Conservation (phyloP, 92 coral and sea anemone genomes). For the Pocillopora grandis region DNA sequence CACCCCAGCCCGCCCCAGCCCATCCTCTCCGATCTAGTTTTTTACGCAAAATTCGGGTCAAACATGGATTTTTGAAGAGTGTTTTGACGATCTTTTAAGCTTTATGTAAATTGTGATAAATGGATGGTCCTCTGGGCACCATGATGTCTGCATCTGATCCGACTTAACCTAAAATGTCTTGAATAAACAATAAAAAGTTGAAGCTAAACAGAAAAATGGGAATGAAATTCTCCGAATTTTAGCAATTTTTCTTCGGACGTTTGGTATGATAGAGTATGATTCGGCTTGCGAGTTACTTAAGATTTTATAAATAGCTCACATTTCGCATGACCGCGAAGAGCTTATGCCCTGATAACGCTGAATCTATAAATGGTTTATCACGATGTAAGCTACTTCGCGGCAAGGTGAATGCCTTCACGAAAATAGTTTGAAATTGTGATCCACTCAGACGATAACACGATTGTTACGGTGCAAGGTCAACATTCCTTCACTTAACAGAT, state of each 20-base stretch:
- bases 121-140: constrained; percentile 10
- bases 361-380: background rate
- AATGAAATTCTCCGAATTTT: background rate
- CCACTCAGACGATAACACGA: background rate
- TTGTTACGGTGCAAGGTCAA: background rate
- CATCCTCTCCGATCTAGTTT: too few species aligned
- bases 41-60: too few species aligned
- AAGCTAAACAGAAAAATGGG: background rate
- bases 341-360: background rate
- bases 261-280: background rate
- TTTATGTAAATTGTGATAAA: too few species aligned
- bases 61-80: background rate
- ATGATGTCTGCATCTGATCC: background rate
- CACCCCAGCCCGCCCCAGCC: too few species aligned
- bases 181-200: background rate
- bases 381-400: background rate
- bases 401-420: background rate
- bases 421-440: background rate
- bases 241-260: background rate
- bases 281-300: background rate
- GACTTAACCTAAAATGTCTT: background rate
- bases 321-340: background rate
- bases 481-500: background rate
- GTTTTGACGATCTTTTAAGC: background rate
- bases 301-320: background rate